Evolutionary conservation across 2,888 invertebrate species (phyloP).

Genomic region (Ormyrus thymus): DNA sequence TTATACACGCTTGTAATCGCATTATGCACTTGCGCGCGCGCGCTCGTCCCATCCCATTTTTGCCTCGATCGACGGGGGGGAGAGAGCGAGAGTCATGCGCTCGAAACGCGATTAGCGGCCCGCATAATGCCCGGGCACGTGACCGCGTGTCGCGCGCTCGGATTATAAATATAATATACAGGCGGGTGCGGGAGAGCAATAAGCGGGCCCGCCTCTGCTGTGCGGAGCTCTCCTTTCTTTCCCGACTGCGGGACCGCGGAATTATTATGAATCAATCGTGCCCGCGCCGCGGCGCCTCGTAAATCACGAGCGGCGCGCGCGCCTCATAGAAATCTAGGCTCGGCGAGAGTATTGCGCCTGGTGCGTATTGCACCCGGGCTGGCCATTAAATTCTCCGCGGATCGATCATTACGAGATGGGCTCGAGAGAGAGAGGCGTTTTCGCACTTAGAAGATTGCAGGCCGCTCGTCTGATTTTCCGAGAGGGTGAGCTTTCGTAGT

Average conservation of each 20-base stretch:
- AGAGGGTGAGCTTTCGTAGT: not conserved
- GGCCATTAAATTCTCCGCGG: slow-evolving; percentile 26
- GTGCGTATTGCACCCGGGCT: slow-evolving; percentile 7
- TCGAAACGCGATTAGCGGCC: slow-evolving; percentile 55
- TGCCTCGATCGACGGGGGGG: not conserved
- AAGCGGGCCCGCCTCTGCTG: not conserved
- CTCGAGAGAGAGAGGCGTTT: not conserved
- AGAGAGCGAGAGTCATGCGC: slow-evolving; percentile 5
- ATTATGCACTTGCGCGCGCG: slow-evolving; percentile 48
- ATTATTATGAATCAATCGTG: slow-evolving; percentile 53
- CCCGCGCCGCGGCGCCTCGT: slow-evolving; percentile 11
- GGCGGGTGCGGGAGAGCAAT: slow-evolving; percentile 9
- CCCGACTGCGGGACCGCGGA: slow-evolving; percentile 10
- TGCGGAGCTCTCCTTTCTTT: too few relatives aligned
- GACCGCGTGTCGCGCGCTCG: slow-evolving; percentile 70
- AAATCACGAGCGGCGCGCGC: slow-evolving; percentile 42
- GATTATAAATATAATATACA: slow-evolving; percentile 74
- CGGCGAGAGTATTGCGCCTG: not conserved
- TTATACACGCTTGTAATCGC: slow-evolving; percentile 22
- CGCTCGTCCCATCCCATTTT: not conserved
- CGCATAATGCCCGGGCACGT: slow-evolving; percentile 66
- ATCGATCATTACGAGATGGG: slow-evolving; percentile 14
- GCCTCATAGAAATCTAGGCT: slow-evolving; percentile 42
- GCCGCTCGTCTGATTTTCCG: not conserved
- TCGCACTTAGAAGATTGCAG: slow-evolving; percentile 24